Percentiles rank a stretch among this genome's conserved stretches.
Conservation (phyloP, 1,140 invertebrate genomes). For the Cryptotermes secundus region DNA sequence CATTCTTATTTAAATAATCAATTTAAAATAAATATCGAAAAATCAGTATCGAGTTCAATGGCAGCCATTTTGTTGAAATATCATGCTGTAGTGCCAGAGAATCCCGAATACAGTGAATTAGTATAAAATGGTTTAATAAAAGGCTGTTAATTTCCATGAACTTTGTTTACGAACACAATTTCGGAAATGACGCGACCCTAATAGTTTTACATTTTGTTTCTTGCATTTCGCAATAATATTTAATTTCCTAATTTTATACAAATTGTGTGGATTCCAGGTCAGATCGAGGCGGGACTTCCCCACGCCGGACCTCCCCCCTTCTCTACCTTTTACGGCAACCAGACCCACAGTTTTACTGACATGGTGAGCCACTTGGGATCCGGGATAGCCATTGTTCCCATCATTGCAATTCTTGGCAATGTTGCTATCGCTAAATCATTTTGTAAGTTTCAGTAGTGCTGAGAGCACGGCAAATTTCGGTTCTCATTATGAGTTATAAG, state of each 20-base stretch:
- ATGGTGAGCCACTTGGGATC: conserved; percentile 45
- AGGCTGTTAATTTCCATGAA: neutral
- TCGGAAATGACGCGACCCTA: neutral
- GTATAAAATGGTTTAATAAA: too few relatives aligned
- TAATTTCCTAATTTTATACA: neutral
- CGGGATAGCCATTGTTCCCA: conserved; percentile 50
- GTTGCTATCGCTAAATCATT: conserved; percentile 56
- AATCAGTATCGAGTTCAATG: too few relatives aligned
- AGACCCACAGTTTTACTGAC: conserved; percentile 36
- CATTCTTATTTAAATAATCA: too few relatives aligned
- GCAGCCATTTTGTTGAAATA: too few relatives aligned
- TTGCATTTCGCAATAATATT: neutral
- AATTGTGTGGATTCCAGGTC: conserved; percentile 29
- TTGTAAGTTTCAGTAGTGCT: conserved; percentile 28
- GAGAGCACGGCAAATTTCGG: too few relatives aligned
- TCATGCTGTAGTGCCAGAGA: too few relatives aligned
- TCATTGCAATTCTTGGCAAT: conserved; percentile 53
- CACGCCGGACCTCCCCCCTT: conserved; percentile 38
- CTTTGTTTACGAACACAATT: neutral
- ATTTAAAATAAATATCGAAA: too few relatives aligned
- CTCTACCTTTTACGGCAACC: conserved; percentile 26
- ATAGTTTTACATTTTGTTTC: neutral
- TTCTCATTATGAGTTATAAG: too few relatives aligned
- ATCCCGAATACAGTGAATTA: too few relatives aligned
- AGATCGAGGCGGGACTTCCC: conserved; percentile 41